Evolutionary conservation across 2,888 invertebrate genomes (phyloP), one percentile per base, ranked within the genome.

Genomic region (Corythucha ciliata): DNA sequence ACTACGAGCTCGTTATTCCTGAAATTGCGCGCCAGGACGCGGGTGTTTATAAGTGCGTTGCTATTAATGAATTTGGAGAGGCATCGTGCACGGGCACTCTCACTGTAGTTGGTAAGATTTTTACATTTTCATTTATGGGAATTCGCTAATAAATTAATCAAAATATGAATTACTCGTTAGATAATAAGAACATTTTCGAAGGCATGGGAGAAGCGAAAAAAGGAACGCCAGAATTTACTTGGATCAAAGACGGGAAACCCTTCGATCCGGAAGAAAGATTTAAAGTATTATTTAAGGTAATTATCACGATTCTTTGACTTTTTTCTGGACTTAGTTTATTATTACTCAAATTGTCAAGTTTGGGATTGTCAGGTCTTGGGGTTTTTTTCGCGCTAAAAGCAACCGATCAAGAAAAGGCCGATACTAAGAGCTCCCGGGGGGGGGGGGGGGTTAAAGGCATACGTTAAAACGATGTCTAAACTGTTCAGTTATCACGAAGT

Each of bases 241-340:
- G 91, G 91, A 83, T 85, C 62, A 79, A 86, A 47, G 90, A 92
- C 66, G 92, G 91, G 1, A 74, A 78, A 56, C 74, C 82, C 2
- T 90, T 90, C 63, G 86, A 89, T 66, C 89, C 91, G 2, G 89
- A 90, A 64, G 91, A 92, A 66, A 77, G 91, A 55, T 92, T 92
- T 67, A 91, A 89, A 70, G 91, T 90, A 1, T 73, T 89, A 16
- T 80, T 89, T 65, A 86, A 67, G 63, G 68, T 68, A 57, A 50
- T 53, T 16, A 22, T 20, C 21, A 4, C 25, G n/a, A n/a, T n/a
- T n/a, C n/a, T n/a, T n/a, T n/a, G n/a, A n/a, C n/a, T n/a, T n/a
- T n/a, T n/a, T n/a, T n/a, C n/a, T n/a, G n/a, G n/a, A n/a, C n/a
- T n/a, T n/a, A n/a, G n/a, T n/a, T n/a, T n/a, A n/a, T n/a, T n/a